Base-by-base conservation (phyloP, 1,140 invertebrate genomes). In the Pseudachorutes palmiensis region DNA sequence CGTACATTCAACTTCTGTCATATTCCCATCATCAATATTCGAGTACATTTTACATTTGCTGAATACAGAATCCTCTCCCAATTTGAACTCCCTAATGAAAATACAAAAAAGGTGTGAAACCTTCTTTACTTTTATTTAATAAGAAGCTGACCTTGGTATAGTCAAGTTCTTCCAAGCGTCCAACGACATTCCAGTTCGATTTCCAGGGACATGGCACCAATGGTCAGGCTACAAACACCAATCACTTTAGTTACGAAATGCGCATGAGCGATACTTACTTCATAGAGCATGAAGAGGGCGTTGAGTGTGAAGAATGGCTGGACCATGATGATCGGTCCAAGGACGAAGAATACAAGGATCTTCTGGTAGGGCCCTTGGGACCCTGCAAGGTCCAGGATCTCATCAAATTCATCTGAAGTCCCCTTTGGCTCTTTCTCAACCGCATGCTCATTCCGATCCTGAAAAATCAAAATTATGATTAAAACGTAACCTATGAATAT, bases 281-380 rank as follows among this genome's bases (percentile, higher is more conserved):
- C 60, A 66, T 66, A 70, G 14, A 74, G 68, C 70, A 74, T 71
- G 45, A 74, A 74, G 29, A 74, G 69, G 0, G 59, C 65, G 63
- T 74, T 74, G 5, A 74, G 64, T 14, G 70, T 74, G 26, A 74
- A 57, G 33, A 74, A 41, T 1, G 72, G 72, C 62, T 74, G 65
- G 12, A 70, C 36, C 24, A 68, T 64, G 19, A 66, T 74, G 22
- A 74, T 68, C 9, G 72, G 72, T 48, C 61, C 51, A 2, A 71
- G 51, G n/a, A 71, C 57, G 5, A 48, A 65, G 30, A 70, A 74
- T 26, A 74, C 36, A 28, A 74, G 33, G 32, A 71, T 68, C 51
- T 68, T 64, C 45, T 74, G 72, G 62, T 65, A 71, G 32, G 62
- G 70, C 31, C 72, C 72, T 36, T 66, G 59, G 49, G 72, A 70